Percentiles rank a stretch among this genome's conserved stretches.
These are phyloP conservation scores for Nebria salina DNA, from an alignment of 2,888 invertebrate species.

Conservation along the genomic window DNA sequence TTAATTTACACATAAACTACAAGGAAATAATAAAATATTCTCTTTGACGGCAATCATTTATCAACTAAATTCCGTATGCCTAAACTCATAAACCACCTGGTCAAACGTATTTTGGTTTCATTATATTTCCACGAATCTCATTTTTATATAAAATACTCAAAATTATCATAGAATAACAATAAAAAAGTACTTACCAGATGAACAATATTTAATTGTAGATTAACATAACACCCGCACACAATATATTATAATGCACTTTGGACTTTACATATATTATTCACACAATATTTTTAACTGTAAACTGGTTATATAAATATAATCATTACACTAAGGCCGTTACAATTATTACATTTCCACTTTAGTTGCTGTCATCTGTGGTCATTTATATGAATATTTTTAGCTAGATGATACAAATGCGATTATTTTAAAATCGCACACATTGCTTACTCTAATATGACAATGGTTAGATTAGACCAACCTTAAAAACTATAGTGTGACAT, in stretches of 20 bases:
- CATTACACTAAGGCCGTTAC: no score
- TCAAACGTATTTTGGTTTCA: background rate
- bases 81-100: background rate
- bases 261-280: no score
- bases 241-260: background rate
- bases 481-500: no score
- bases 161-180: background rate
- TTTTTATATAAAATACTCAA: background rate
- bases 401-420: no score
- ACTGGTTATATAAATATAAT: no score
- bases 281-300: no score
- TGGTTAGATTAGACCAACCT: no score
- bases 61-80: background rate
- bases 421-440: no score
- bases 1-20: slow-evolving; percentile 39
- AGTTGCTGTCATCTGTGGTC: no score
- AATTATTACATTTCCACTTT: no score
- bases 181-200: background rate
- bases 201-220: background rate
- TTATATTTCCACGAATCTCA: background rate
- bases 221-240: background rate
- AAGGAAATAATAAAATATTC: slow-evolving; percentile 42
- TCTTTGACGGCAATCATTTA: slow-evolving; percentile 20
- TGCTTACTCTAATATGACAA: no score
- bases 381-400: no score